phyloP scores from a whole-genome alignment of 2,797 vertebrate species.

The Bovichtus variegatus region DNA sequence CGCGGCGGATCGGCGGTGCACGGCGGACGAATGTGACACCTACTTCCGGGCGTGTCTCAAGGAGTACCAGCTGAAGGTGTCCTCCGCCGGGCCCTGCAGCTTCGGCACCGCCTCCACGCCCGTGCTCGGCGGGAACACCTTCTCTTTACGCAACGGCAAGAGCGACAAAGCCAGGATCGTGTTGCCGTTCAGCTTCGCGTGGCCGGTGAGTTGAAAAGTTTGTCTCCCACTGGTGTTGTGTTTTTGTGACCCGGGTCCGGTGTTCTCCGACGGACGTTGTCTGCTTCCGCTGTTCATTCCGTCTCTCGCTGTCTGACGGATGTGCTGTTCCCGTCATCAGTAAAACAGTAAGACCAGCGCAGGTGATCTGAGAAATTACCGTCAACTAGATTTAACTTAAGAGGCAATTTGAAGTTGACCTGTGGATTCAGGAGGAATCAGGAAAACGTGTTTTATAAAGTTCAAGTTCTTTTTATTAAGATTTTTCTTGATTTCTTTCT shows the following conservation, averaged over 20 bases:
- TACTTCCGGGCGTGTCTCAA: constrained; percentile 95
- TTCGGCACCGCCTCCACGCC: constrained; percentile 92
- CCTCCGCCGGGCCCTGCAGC: constrained; percentile 91
- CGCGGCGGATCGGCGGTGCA: constrained; percentile 82
- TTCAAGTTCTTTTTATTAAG: too few relatives aligned
- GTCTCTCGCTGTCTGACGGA: not conserved
- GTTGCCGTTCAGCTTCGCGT: constrained; percentile 94
- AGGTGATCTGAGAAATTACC: too few relatives aligned
- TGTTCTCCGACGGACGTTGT: not conserved
- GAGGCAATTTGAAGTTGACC: not conserved
- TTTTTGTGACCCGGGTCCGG: too few relatives aligned
- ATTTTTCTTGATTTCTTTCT: too few relatives aligned
- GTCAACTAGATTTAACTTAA: not conserved
- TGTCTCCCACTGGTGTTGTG: not conserved
- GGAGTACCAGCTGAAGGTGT: constrained; percentile 94
- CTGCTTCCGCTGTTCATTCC: not conserved
- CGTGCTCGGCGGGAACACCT: constrained; percentile 92
- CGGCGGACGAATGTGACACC: constrained; percentile 90
- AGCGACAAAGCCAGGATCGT: constrained; percentile 87
- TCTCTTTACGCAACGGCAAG: constrained; percentile 84
- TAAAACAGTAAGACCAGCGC: not conserved
- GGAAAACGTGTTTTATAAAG: too few relatives aligned
- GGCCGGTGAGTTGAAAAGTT: constrained; percentile 91
- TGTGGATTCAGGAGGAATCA: not conserved
- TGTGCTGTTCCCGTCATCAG: not conserved